phyloP scores from a whole-genome alignment of 2,888 invertebrate species.

The Diaprepes abbreviatus region DNA sequence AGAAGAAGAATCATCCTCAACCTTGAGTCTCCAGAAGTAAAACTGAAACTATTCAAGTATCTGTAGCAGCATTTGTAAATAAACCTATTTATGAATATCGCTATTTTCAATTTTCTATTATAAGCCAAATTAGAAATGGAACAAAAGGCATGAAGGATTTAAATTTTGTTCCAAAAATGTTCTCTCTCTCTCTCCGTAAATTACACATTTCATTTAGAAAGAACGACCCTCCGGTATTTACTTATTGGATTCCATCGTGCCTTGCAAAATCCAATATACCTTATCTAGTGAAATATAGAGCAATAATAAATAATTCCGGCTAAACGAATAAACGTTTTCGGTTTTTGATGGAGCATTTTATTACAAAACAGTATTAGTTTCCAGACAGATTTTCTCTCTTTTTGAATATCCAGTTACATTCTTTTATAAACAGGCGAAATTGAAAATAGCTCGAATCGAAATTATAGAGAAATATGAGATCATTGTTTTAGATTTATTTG shows the following conservation, averaged over 20 bases:
- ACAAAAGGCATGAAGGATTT: conserved; percentile 50
- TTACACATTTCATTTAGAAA: conserved; percentile 60
- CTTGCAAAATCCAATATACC: conserved; percentile 58
- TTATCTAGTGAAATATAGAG: conserved; percentile 58
- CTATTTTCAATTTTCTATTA: no score
- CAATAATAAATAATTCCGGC: conserved; percentile 58
- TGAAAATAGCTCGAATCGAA: conserved; percentile 28
- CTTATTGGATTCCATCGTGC: conserved; percentile 58
- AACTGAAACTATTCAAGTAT: no score
- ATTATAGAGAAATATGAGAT: conserved; percentile 28
- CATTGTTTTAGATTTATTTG: conserved; percentile 13
- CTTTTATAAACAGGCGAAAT: conserved; percentile 34
- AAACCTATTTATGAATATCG: no score
- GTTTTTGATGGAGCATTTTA: conserved; percentile 49
- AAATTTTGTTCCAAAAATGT: conserved; percentile 55
- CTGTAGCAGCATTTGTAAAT: no score
- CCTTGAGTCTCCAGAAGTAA: no score
- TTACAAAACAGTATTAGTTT: conserved; percentile 47
- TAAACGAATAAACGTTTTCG: conserved; percentile 51
- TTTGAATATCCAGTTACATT: conserved; percentile 36
- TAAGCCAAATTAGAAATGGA: no score
- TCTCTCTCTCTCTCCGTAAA: conserved; percentile 49
- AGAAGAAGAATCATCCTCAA: no score
- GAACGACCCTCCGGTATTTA: conserved; percentile 60
- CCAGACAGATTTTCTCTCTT: conserved; percentile 31